phyloP scores from a whole-genome alignment of 2,113 vertebrate species.

The Pterocles burchelli region DNA sequence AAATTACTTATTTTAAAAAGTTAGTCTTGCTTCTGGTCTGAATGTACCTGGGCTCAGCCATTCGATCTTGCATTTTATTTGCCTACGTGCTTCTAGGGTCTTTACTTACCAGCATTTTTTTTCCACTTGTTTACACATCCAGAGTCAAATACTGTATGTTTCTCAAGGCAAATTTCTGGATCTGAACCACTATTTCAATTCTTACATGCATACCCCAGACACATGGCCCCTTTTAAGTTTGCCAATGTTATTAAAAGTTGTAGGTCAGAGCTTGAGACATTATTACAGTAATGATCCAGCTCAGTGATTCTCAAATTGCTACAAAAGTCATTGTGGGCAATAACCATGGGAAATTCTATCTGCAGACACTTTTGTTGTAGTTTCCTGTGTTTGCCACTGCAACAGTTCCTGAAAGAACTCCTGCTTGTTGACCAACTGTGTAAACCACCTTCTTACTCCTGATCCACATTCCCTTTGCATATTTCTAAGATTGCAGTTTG shows the following conservation, averaged over 20 bases:
- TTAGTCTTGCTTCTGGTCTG: not conserved
- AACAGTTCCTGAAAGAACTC: not conserved
- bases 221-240: not conserved
- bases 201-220: not conserved
- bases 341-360: accelerated
- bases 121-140: not conserved
- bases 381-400: not conserved
- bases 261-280: not conserved
- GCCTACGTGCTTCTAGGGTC: not conserved
- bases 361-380: not conserved
- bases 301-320: not conserved
- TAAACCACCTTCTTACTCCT: not conserved
- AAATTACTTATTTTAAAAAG: not conserved
- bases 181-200: accelerated
- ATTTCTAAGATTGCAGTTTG: not conserved
- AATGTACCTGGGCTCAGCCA: not conserved
- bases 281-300: not conserved
- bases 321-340: not conserved
- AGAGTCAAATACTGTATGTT: not conserved
- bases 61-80: not conserved
- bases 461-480: not conserved
- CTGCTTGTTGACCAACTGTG: not conserved
- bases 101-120: not conserved
- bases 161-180: not conserved
- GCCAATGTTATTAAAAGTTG: not conserved